phyloP scores from a whole-genome alignment of 35 echinoderm and acorn worm genomes.

The Acanthaster planci region DNA sequence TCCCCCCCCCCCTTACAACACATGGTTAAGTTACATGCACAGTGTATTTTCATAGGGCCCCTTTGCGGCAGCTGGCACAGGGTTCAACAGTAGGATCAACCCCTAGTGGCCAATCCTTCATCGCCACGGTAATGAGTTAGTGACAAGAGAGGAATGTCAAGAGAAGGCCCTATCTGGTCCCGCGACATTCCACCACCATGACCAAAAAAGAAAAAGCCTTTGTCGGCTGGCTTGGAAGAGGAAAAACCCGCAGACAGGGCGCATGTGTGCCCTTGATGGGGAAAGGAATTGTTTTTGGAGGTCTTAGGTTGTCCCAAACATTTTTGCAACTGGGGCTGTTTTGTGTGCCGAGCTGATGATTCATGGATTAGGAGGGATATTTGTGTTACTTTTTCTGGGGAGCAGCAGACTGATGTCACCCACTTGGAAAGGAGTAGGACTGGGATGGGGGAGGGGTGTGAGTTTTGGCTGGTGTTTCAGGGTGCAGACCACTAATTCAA shows the following conservation, averaged over 20 bases:
- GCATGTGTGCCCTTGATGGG: constrained; percentile 24
- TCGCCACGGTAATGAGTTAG: constrained; percentile 32
- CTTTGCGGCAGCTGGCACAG: too few relatives aligned
- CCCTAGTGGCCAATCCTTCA: constrained; percentile 24
- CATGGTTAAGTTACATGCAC: too few relatives aligned
- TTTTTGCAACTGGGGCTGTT: constrained; percentile 30
- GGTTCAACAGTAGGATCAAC: constrained; percentile 3
- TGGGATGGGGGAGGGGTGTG: too few relatives aligned
- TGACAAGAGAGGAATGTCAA: constrained; percentile 23
- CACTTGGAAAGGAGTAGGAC: too few relatives aligned
- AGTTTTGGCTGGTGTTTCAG: too few relatives aligned
- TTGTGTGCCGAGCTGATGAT: constrained; percentile 2
- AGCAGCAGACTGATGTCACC: too few relatives aligned
- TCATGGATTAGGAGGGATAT: constrained; percentile 2
- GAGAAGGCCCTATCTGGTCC: background rate
- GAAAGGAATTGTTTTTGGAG: constrained; percentile 20
- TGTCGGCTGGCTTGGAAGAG: background rate
- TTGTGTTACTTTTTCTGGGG: background rate
- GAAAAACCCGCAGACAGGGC: background rate
- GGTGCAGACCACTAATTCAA: too few relatives aligned
- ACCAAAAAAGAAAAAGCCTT: background rate
- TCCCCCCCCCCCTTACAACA: too few relatives aligned
- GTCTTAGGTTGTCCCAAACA: constrained; percentile 28
- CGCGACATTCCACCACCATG: too few relatives aligned
- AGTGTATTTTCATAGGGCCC: too few relatives aligned